These are phyloP conservation scores for Crepidodera aurea DNA, from an alignment of 2,888 invertebrate species.

Conservation along the genomic window DNA sequence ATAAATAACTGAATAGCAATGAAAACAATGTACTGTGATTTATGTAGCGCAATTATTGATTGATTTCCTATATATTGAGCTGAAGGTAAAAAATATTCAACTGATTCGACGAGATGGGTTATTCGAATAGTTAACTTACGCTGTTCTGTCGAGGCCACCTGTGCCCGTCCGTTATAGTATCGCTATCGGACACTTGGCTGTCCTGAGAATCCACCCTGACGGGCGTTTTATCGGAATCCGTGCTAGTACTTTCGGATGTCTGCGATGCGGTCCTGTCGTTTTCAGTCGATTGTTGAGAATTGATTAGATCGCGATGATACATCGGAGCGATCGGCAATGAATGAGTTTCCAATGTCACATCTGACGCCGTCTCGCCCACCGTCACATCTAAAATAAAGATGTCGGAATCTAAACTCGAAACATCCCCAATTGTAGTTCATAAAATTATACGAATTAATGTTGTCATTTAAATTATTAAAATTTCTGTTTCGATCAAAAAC, in stretches of 20 bases:
- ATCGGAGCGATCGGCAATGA: conserved; percentile 50
- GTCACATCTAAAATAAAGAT: conserved; percentile 54
- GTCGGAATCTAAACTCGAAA: not conserved
- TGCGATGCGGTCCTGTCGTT: conserved; percentile 73
- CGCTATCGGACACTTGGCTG: conserved; percentile 75
- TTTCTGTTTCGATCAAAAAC: too few species aligned
- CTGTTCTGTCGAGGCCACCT: conserved; percentile 85
- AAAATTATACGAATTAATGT: too few species aligned
- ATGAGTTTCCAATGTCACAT: conserved; percentile 66
- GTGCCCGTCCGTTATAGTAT: conserved; percentile 63
- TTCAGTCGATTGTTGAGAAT: conserved; percentile 70
- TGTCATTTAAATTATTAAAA: too few species aligned
- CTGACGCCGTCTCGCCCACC: conserved; percentile 58
- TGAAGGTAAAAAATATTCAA: too few species aligned
- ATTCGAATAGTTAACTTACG: too few species aligned
- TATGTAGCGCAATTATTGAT: too few species aligned
- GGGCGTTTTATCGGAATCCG: conserved; percentile 84
- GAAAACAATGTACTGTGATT: too few species aligned
- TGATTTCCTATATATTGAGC: too few species aligned
- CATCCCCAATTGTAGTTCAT: too few species aligned
- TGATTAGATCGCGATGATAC: conserved; percentile 30
- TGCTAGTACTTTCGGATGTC: conserved; percentile 75
- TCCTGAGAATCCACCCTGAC: conserved; percentile 85
- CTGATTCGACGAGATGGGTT: too few species aligned
- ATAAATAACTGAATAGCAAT: too few species aligned